Evolutionary conservation across 2,797 vertebrate species (phyloP).

Genomic region (Garrulus glandarius): DNA sequence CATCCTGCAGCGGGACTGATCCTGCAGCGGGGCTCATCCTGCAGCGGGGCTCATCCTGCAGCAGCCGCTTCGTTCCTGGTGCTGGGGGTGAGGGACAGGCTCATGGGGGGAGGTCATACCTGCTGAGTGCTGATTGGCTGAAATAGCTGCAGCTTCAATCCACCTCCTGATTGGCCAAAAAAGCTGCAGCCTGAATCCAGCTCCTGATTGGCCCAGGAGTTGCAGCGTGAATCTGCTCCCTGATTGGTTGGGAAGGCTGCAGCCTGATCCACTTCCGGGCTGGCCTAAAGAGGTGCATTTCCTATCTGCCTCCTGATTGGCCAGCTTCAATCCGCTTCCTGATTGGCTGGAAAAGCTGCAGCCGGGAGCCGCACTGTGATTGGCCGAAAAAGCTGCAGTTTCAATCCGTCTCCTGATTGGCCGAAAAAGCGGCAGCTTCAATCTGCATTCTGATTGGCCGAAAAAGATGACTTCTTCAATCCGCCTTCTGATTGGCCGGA

Average conservation of each 20-base stretch:
- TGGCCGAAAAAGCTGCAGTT: background rate
- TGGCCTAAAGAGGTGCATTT: accelerated
- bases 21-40: no score
- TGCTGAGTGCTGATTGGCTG: background rate
- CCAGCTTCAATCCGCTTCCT: accelerated
- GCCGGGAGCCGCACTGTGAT: background rate
- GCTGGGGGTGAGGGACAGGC: background rate
- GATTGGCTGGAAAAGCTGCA: background rate
- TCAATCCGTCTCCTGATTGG: background rate
- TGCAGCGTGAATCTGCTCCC: accelerated
- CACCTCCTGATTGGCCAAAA: background rate
- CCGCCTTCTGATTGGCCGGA: background rate
- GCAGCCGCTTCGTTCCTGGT: accelerated
- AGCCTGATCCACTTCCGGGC: accelerated
- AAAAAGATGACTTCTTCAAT: background rate
- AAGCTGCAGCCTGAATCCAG: accelerated
- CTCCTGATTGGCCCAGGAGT: background rate
- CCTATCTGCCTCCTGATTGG: background rate
- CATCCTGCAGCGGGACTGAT: no score
- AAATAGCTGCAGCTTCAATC: background rate
- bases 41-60: no score
- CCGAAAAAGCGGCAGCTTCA: accelerated
- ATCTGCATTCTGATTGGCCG: background rate
- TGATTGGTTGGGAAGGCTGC: background rate
- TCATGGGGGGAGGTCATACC: no score